These are phyloP conservation scores for Diphyllodes magnificus DNA, from an alignment of 2,113 vertebrate species.

Conservation along the genomic window DNA sequence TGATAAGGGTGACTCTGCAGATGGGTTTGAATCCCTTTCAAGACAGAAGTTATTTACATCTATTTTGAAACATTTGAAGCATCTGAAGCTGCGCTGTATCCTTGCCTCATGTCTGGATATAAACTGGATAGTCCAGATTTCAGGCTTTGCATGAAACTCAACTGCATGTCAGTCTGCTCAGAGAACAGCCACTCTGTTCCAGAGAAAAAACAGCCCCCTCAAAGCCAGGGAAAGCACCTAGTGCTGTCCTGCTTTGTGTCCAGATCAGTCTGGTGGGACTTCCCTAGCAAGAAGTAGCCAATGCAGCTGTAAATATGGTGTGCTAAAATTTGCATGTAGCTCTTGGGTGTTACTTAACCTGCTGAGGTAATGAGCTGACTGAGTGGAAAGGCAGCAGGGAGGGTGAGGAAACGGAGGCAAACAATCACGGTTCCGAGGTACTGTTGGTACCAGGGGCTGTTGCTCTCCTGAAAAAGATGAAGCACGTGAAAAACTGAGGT, in stretches of 20 bases:
- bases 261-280: not conserved
- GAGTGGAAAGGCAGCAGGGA: not conserved
- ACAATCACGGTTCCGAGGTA: fast-evolving
- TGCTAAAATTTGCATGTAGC: not conserved
- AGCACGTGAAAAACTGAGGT: not conserved
- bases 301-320: not conserved
- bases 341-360: not conserved
- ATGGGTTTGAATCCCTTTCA: slow-evolving; percentile 36
- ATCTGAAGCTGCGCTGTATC: not conserved
- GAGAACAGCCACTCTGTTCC: not conserved
- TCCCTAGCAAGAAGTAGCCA: fast-evolving
- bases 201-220: not conserved
- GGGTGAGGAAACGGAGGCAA: not conserved
- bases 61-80: not conserved
- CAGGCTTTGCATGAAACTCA: not conserved
- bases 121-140: not conserved
- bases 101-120: not conserved
- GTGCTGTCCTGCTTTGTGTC: not conserved
- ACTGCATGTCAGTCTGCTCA: not conserved
- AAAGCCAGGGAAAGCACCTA: not conserved
- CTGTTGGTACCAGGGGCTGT: not conserved
- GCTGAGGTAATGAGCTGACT: not conserved
- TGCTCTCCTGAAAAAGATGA: not conserved
- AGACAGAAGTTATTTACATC: slow-evolving; percentile 29
- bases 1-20: slow-evolving; percentile 26